Conservation (phyloP, 2,113 vertebrate genomes). For the Emydocephalus ijimae region DNA sequence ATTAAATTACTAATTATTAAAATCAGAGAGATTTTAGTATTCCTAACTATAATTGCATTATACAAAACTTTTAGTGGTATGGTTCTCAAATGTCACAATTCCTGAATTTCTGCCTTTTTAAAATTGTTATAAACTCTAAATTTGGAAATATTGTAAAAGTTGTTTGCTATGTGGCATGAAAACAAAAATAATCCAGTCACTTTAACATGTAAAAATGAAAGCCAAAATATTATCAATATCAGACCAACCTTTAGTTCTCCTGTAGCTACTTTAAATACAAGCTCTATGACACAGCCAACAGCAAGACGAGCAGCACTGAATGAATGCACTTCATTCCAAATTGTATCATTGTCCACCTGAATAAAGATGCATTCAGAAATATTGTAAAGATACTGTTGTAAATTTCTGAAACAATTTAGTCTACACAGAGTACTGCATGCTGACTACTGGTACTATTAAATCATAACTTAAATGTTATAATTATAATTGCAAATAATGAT, state of each 20-base stretch:
- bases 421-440: background rate
- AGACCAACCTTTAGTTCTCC: constrained; percentile 91
- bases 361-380: background rate
- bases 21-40: background rate
- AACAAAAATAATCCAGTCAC: background rate
- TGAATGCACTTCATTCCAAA: constrained; percentile 96
- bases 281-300: constrained; percentile 92
- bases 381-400: background rate
- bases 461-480: background rate
- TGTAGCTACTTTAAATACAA: constrained; percentile 93
- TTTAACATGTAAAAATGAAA: background rate
- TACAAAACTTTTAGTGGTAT: background rate
- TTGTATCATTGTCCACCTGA: constrained; percentile 96
- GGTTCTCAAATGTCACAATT: background rate
- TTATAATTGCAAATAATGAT: background rate
- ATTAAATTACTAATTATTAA: background rate
- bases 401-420: background rate
- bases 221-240: background rate
- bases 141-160: background rate
- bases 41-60: background rate
- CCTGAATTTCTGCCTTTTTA: background rate
- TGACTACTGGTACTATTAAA: background rate
- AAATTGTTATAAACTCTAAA: background rate
- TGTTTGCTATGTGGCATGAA: background rate
- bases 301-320: constrained; percentile 92